These are phyloP conservation scores for Todiramphus chloris DNA, from an alignment of 2,113 vertebrate genomes.

Conservation along the genomic window DNA sequence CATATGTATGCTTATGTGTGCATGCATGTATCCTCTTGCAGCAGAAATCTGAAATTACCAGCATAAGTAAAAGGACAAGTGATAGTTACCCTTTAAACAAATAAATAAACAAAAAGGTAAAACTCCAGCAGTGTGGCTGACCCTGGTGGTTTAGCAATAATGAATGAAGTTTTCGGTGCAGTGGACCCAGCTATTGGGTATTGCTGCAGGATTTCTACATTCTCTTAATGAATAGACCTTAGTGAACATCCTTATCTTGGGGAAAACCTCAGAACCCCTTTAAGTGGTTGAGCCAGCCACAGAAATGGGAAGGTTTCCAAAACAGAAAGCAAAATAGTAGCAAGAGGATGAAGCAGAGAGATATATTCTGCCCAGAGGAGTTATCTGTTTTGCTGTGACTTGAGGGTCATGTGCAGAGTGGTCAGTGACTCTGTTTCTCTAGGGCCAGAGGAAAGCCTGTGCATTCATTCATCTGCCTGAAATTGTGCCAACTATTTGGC, in stretches of 20 bases:
- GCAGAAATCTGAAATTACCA: not conserved
- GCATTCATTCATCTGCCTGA: not conserved
- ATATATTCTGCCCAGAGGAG: not conserved
- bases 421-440: not conserved
- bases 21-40: not conserved
- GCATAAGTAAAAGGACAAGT: not conserved
- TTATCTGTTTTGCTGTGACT: not conserved
- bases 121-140: not conserved
- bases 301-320: not conserved
- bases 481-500: not conserved
- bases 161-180: slow-evolving; percentile 10
- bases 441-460: not conserved
- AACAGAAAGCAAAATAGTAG: not conserved
- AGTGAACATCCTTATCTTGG: not conserved
- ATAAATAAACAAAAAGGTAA: not conserved
- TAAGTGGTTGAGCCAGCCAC: not conserved
- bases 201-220: not conserved
- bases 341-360: not conserved
- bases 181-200: not conserved
- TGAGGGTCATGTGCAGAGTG: not conserved
- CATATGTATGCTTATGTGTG: too few species aligned
- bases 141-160: slow-evolving; percentile 12
- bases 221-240: not conserved
- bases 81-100: not conserved
- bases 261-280: slow-evolving; percentile 2